Percentiles rank a stretch among this genome's conserved stretches.
These are phyloP conservation scores for Syngnathus rostellatus DNA, from an alignment of 2,797 vertebrate species.

Conservation along the genomic window DNA sequence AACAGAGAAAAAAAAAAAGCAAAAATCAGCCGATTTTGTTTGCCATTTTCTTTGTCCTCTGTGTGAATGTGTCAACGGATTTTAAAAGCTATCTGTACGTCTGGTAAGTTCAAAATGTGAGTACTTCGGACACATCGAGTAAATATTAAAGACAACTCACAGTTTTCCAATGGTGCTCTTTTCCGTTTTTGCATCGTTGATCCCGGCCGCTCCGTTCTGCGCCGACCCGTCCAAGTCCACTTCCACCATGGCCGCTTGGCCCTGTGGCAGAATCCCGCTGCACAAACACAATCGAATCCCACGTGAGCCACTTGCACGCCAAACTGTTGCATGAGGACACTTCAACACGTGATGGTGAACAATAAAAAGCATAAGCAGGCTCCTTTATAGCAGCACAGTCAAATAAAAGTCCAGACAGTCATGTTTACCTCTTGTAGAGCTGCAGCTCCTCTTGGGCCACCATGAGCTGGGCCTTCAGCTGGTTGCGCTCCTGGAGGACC, in stretches of 20 bases:
- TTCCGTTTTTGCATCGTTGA: conserved; percentile 54
- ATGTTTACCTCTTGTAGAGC: conserved; percentile 81
- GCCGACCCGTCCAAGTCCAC: conserved; percentile 59
- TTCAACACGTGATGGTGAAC: neutral
- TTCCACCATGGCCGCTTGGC: conserved; percentile 64
- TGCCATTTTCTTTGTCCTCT: too few species aligned
- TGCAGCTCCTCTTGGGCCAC: conserved; percentile 88
- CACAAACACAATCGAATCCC: conserved; percentile 3
- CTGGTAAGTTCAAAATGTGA: too few species aligned
- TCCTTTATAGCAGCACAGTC: neutral
- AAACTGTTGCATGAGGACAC: neutral
- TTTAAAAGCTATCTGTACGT: too few species aligned
- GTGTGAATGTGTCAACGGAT: too few species aligned
- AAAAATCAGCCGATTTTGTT: too few species aligned
- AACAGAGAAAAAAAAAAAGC: too few species aligned
- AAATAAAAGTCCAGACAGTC: neutral
- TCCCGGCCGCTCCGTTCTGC: conserved; percentile 17
- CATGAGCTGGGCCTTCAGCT: conserved; percentile 88
- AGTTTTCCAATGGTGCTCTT: conserved; percentile 79
- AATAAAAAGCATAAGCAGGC: neutral
- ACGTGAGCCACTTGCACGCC: neutral
- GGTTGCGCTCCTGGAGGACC: conserved; percentile 93
- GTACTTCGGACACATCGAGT: too few species aligned
- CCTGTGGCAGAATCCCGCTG: conserved; percentile 78
- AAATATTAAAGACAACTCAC: conserved; percentile 61